Evolutionary conservation across 2,888 invertebrate species (phyloP).

Genomic region (Micoletzkya japonica): DNA sequence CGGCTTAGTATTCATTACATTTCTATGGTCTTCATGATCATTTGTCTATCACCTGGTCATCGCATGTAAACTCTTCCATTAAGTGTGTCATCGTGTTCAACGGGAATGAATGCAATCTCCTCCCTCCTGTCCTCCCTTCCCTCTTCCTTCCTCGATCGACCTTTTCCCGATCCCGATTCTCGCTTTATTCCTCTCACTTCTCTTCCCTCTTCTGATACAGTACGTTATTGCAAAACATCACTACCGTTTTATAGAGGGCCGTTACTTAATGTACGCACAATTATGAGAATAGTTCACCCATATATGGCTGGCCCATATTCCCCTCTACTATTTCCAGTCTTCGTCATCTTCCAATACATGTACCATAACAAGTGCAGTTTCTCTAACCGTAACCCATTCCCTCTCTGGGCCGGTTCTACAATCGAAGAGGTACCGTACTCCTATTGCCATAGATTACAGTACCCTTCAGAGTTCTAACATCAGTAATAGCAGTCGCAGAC

Average conservation of each 20-base stretch:
- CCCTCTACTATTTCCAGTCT: no score
- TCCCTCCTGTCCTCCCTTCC: not conserved
- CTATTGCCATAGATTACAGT: not conserved
- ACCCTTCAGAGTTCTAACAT: conserved; percentile 9
- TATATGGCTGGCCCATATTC: no score
- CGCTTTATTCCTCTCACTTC: conserved; percentile 1
- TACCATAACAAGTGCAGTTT: not conserved
- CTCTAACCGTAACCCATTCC: conserved; percentile 13
- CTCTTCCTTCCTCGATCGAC: not conserved
- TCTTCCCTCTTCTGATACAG: no score
- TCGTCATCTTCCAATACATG: no score
- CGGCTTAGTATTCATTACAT: not conserved
- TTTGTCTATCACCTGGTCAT: no score
- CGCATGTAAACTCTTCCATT: no score
- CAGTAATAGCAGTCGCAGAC: conserved; percentile 1
- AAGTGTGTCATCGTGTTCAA: conserved; percentile 3
- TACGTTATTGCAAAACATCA: no score
- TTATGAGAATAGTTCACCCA: no score
- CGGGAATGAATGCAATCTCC: not conserved
- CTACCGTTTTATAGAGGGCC: no score
- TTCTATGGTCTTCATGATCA: no score
- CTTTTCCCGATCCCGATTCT: not conserved
- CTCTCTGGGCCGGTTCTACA: conserved; percentile 4
- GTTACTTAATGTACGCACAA: no score
- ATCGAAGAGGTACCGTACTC: conserved; percentile 9